Base-by-base conservation (phyloP, 1,140 invertebrate genomes). In the Anthonomus grandis region DNA sequence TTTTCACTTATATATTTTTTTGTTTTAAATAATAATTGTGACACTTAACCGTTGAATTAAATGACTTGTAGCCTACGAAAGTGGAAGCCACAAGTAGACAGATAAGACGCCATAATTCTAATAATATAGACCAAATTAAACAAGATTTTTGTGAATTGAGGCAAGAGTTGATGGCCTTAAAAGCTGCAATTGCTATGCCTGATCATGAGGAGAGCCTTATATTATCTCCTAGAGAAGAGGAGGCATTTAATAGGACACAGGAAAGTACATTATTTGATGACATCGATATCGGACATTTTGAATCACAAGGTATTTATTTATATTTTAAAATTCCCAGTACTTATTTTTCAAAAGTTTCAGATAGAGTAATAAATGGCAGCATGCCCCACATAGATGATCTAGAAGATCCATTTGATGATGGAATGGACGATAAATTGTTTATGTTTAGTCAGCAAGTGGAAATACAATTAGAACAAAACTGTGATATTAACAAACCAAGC, bases 331-430 rank as follows among this genome's bases (percentile, higher is more conserved):
- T n/a, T n/a, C n/a, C n/a, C n/a, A n/a, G n/a, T n/a, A n/a, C n/a
- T n/a, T n/a, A n/a, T n/a, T n/a, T n/a, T n/a, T n/a, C n/a, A n/a
- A n/a, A 51, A 22, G 15, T 5, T 1, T 18, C 45, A 9, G 8
- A 36, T 6, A 18, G 10, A 45, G 21, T 22, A 21, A 44, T 59
- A 41, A 17, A 55, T 19, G 24, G 46, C 8, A 25, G 38, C 15
- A 56, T 9, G 23, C 23, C 17, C 27, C 36, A 41, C 18, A 45
- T 27, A n/a, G 10, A 60, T 42, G 42, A 57, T 27, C 25, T 66
- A 31, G 52, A 59, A 39, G 65, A 67, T 56, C 42, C 68, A n/a
- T 70, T 72, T 54, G 51, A 70, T 64, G 68, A 70, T 62, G 63
- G 60, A 5, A 31, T 67, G 37, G 68, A 72, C 45, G 65, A 71